Base-by-base conservation (phyloP, 2,113 vertebrate genomes). In the Setophaga coronata region DNA sequence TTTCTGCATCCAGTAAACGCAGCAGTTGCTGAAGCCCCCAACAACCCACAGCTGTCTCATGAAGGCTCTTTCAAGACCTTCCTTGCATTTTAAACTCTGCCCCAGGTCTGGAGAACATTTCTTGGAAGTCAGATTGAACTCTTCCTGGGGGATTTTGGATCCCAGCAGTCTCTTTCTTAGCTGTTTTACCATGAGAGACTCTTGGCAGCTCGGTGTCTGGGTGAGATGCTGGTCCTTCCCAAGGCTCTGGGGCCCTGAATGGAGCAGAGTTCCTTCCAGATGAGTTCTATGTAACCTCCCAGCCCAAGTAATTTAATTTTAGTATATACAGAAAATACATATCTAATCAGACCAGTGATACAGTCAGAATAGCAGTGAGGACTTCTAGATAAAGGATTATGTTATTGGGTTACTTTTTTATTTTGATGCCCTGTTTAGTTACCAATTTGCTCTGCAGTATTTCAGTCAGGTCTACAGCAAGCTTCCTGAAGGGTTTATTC, bases 391-490 rank as follows among this genome's bases (percentile, higher is more conserved):
- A 62, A 92, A 87, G 31, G 29, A 66, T 80, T 89, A 29, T 42
- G 10, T 77, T 92, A 64, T 54, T 72, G 48, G 86, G 77, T 85
- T 77, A 70, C 56, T 64, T 10, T 74, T 60, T 91, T 71, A 51
- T 87, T 97, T 94, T 87, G 86, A 81, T 80, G n/a, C 45, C 18
- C 34, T 3, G 2, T 50, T 76, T 85, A 92, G 84, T 78, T 95
- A 54, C 47, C 69, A 70, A 48, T 91, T 93, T 89, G 48, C 90
- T 65, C 56, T 72, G 33, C 16, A 48, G 83, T 48, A 74, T 93
- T 96, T 93, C 81, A 89, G 50, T 85, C 66, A 89, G 87, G 56
- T 95, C 74, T 85, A 72, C 13, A 29, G 45, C 50, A 91, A 87
- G 56, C 8, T 88, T 87, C 91, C 89, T 81, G 70, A 90, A 71